A percentile compares a stretch with the other conserved stretches of the same genome.
Evolutionary conservation across 2,797 vertebrate species (phyloP).

Genomic region (Aulostomus chinensis): DNA sequence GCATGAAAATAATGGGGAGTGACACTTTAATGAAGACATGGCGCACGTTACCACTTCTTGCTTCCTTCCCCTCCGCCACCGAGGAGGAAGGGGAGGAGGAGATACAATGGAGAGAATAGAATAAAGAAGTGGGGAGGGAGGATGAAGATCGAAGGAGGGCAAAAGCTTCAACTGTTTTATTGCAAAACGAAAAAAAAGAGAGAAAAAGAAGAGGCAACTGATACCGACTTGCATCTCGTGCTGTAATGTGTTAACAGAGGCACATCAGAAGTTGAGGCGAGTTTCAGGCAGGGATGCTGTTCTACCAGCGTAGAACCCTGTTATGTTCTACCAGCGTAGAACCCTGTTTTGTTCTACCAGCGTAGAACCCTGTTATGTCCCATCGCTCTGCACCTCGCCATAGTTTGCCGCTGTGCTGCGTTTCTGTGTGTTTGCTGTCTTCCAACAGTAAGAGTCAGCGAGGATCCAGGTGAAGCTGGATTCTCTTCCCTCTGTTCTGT

Average conservation of each 20-base stretch:
- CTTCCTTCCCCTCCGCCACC: conserved; percentile 63
- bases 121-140: conserved; percentile 49
- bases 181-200: conserved; percentile 58
- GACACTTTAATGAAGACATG: conserved; percentile 86
- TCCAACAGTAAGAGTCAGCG: no score
- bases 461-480: no score
- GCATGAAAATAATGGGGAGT: conserved; percentile 82
- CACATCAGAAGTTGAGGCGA: conserved; percentile 77
- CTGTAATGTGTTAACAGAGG: conserved; percentile 77
- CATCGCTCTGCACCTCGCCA: no score
- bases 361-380: no score
- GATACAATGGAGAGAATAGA: conserved; percentile 48
- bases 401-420: no score
- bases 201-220: conserved; percentile 64
- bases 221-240: conserved; percentile 65
- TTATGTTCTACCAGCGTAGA: conserved; percentile 75
- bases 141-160: conserved; percentile 53
- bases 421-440: no score
- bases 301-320: conserved; percentile 78
- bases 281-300: conserved; percentile 76
- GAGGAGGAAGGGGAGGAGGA: conserved; percentile 41
- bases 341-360: no score
- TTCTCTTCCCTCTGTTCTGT: no score
- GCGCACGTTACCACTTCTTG: conserved; percentile 78
- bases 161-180: conserved; percentile 73